Evolutionary conservation across 2,797 vertebrate species (phyloP).

Genomic region (Potorous gilbertii): DNA sequence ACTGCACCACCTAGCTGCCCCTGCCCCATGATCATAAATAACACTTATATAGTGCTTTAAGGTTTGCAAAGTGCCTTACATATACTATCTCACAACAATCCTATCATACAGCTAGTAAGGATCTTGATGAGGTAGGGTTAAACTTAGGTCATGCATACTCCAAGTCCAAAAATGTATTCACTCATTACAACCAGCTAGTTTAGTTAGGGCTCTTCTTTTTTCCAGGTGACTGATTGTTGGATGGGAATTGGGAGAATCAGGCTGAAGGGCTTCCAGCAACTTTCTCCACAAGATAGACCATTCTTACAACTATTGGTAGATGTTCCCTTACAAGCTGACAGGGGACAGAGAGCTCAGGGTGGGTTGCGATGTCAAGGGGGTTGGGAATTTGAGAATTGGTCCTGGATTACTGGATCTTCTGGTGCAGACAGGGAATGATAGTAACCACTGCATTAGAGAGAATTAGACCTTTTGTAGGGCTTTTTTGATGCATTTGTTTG

Average conservation of each 20-base stretch:
- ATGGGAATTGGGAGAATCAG: neutral
- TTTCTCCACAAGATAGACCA: neutral
- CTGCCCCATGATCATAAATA: neutral
- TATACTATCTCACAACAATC: neutral
- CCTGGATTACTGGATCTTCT: conserved; percentile 78
- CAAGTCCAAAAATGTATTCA: neutral
- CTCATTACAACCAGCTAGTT: too few relatives aligned
- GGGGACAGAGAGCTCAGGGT: conserved; percentile 19
- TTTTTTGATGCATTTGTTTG: neutral
- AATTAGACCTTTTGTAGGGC: conserved; percentile 74
- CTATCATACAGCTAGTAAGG: neutral
- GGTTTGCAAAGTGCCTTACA: neutral
- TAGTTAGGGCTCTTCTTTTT: neutral
- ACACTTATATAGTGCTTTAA: neutral
- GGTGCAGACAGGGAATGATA: conserved; percentile 62
- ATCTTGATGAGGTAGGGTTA: neutral
- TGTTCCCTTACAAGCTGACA: conserved; percentile 57
- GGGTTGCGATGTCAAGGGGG: conserved; percentile 2
- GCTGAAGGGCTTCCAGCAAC: neutral
- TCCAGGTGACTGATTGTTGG: neutral
- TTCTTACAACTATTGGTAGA: neutral
- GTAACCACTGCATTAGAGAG: conserved; percentile 75
- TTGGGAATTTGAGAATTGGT: conserved; percentile 61
- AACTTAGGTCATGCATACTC: neutral
- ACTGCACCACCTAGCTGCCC: too few relatives aligned